phyloP scores from a whole-genome alignment of 2,797 vertebrate genomes.

The Chaenodraco wilsoni region DNA sequence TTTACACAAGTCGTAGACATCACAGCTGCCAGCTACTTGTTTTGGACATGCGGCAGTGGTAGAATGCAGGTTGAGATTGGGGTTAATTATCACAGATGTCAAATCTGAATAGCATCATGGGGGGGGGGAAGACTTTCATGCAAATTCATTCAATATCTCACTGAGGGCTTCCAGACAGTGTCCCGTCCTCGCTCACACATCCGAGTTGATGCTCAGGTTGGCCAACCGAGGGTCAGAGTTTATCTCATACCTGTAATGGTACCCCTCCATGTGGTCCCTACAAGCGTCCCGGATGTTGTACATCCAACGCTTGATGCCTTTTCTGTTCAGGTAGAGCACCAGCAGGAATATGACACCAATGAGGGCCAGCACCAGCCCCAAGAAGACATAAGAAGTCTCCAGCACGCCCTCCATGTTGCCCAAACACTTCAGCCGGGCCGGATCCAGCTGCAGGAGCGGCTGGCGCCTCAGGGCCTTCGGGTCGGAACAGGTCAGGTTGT shows the following conservation, averaged over 20 bases:
- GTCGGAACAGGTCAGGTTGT: slow-evolving; percentile 83
- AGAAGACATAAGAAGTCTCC: slow-evolving; percentile 96
- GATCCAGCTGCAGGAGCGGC: slow-evolving; percentile 81
- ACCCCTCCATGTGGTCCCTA: slow-evolving; percentile 99
- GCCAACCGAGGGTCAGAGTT: slow-evolving; percentile 94
- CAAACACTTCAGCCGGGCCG: slow-evolving; percentile 76
- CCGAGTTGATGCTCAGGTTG: slow-evolving; percentile 95
- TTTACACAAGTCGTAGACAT: slow-evolving; percentile 68
- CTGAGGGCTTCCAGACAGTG: slow-evolving; percentile 40
- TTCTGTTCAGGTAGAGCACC: slow-evolving; percentile 97
- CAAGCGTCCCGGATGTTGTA: slow-evolving; percentile 98
- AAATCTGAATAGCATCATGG: slow-evolving; percentile 47
- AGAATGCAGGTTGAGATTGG: slow-evolving; percentile 40
- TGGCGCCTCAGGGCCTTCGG: slow-evolving; percentile 80
- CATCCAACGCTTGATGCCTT: slow-evolving; percentile 98
- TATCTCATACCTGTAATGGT: slow-evolving; percentile 98
- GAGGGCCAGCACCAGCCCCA: slow-evolving; percentile 95
- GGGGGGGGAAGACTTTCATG: slow-evolving; percentile 86
- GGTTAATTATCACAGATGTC: slow-evolving; percentile 45
- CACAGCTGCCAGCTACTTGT: slow-evolving; percentile 60
- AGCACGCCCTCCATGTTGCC: slow-evolving; percentile 84
- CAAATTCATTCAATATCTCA: slow-evolving; percentile 76
- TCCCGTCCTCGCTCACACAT: slow-evolving; percentile 84
- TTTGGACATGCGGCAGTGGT: slow-evolving; percentile 68
- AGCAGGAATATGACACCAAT: slow-evolving; percentile 97